Conservation (phyloP, 1,140 invertebrate species). For the Vanessa atalanta region DNA sequence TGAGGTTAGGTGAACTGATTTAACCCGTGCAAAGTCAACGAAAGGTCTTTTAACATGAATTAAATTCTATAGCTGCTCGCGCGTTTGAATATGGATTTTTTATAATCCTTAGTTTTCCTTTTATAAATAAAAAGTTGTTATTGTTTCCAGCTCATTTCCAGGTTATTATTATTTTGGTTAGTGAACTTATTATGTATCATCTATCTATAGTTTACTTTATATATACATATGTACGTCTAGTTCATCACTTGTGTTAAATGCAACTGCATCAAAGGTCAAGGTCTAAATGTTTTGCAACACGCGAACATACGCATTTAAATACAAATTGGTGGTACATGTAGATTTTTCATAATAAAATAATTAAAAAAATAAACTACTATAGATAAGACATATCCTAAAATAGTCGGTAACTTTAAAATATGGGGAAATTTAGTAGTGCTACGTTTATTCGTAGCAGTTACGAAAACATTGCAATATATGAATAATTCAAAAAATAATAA, state of each 20-base stretch:
- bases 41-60: too few relatives aligned
- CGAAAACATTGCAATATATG: not conserved
- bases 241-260: not conserved
- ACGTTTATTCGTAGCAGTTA: constrained; percentile 9
- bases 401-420: not conserved
- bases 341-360: not conserved
- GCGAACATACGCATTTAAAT: constrained; percentile 21
- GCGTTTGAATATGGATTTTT: too few relatives aligned
- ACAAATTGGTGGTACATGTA: constrained; percentile 17
- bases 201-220: not conserved
- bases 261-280: constrained; percentile 7
- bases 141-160: too few relatives aligned
- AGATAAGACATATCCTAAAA: too few relatives aligned
- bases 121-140: too few relatives aligned
- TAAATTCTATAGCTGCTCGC: too few relatives aligned
- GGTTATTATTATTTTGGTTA: too few relatives aligned
- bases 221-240: not conserved
- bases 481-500: not conserved
- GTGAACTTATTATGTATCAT: too few relatives aligned
- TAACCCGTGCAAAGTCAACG: too few relatives aligned
- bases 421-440: constrained; percentile 15
- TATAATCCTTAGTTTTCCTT: too few relatives aligned
- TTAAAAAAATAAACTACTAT: too few relatives aligned
- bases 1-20: too few relatives aligned
- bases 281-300: not conserved